These are phyloP conservation scores for Brachyistius frenatus DNA, from an alignment of 2,113 vertebrate genomes.

Conservation along the genomic window DNA sequence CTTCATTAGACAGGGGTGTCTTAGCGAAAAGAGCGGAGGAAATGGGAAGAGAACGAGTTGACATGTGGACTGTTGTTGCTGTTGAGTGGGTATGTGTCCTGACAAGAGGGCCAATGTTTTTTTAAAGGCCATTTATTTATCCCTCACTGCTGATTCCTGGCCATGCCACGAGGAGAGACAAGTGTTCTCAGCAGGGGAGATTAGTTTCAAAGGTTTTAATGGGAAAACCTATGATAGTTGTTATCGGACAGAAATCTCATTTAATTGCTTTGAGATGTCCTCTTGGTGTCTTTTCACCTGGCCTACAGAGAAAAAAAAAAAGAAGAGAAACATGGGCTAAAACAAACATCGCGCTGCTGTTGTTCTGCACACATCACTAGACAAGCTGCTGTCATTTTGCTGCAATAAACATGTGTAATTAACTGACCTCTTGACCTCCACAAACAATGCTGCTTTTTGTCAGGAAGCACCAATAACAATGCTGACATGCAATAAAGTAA, in stretches of 20 bases:
- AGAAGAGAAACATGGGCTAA: background rate
- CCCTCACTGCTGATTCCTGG: constrained; percentile 78
- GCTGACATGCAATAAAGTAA: constrained; percentile 68
- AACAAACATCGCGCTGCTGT: constrained; percentile 32
- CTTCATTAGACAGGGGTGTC: constrained; percentile 79
- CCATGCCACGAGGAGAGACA: constrained; percentile 75
- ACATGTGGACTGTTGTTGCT: constrained; percentile 73
- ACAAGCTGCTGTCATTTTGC: constrained; percentile 48
- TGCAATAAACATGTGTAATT: constrained; percentile 75
- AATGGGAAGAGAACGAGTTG: constrained; percentile 74
- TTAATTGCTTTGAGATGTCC: constrained; percentile 76
- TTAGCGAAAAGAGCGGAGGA: constrained; percentile 60
- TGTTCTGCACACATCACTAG: constrained; percentile 14
- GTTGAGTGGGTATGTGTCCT: constrained; percentile 80
- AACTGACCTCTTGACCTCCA: constrained; percentile 81
- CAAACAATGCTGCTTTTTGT: constrained; percentile 74
- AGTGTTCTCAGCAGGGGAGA: constrained; percentile 71
- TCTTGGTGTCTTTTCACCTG: constrained; percentile 40
- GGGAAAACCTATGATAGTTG: constrained; percentile 60
- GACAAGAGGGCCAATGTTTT: constrained; percentile 76
- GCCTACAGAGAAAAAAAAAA: constrained; percentile 29
- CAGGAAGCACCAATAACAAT: constrained; percentile 62
- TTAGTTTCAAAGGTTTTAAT: constrained; percentile 73
- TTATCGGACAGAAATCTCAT: constrained; percentile 64
- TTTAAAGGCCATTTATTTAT: constrained; percentile 82